A percentile compares a stretch with the other conserved stretches of the same genome.
These are phyloP conservation scores for Achlya flavicornis DNA, from an alignment of 2,888 invertebrate genomes.

Conservation along the genomic window DNA sequence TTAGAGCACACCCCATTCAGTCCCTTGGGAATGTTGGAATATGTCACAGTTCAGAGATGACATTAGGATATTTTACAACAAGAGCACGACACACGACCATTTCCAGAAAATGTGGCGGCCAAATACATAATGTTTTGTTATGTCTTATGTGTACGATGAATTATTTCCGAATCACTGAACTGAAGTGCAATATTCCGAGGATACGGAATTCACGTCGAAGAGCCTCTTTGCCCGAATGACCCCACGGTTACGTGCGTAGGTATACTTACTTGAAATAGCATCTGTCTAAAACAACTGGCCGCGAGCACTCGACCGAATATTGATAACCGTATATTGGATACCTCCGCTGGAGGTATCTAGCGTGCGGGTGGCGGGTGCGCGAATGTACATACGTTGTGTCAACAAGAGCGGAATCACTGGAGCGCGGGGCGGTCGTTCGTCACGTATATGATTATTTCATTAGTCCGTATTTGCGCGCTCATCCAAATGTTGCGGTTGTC, in stretches of 20 bases:
- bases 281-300: conserved; percentile 57
- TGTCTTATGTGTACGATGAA: conserved; percentile 20
- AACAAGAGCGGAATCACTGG: conserved; percentile 68
- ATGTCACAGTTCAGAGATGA: conserved; percentile 56
- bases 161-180: conserved; percentile 20
- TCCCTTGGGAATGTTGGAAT: conserved; percentile 57
- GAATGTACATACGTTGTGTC: conserved; percentile 51
- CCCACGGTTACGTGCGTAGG: conserved; percentile 42
- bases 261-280: conserved; percentile 58
- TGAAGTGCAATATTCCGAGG: conserved; percentile 32
- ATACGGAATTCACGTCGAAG: conserved; percentile 30
- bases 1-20: conserved; percentile 64
- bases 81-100: background rate
- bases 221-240: conserved; percentile 56
- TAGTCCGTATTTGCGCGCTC: conserved; percentile 81
- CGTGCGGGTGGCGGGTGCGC: conserved; percentile 25
- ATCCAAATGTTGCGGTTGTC: conserved; percentile 73
- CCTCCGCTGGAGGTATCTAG: conserved; percentile 24
- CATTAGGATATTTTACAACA: conserved; percentile 25
- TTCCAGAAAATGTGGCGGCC: background rate
- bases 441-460: conserved; percentile 84
- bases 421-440: conserved; percentile 67
- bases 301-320: conserved; percentile 63
- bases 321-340: conserved; percentile 58
- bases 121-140: too few relatives aligned